Base-by-base conservation (phyloP, 2,113 vertebrate species). In the Cairina moschata region DNA sequence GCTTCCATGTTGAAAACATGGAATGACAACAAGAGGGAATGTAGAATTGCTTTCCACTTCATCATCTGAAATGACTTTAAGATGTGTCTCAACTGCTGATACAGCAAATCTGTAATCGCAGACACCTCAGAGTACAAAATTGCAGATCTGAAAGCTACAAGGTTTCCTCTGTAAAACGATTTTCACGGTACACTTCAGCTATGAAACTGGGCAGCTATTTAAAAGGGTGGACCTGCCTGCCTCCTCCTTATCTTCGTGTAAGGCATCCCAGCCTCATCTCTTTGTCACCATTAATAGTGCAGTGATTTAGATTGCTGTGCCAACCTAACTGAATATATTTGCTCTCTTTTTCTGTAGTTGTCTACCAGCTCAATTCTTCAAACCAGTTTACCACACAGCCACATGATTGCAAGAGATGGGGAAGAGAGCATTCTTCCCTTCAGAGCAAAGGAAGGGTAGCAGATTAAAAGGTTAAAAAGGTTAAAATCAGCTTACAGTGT, bases 61-160 rank as follows among this genome's bases (percentile, higher is more conserved):
- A 59, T 31, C 34, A 48, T 22, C 46, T 77, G 48, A 52, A 42
- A 68, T 36, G 1, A 36, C 40, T 63, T 84, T 48, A 25, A 77
- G 68, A 54, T 5, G 21, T 3, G 1, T 54, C 23, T 54, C 22
- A 67, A 2, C 28, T 42, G 22, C 36, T 84, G 15, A 17, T 54
- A n/a, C 36, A 32, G 20, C 17, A 67, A 34, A 36, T 67, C 23
- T 56, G 32, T 63, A 38, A 40, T 9, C 62, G 15, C 15, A 63
- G 55, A 8, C 9, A 56, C 15, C 15, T 29, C 10, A 46, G 65
- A 77, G 29, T 10, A 46, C 54, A 15, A 8, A 5, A 7, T 11
- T n/a, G 26, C 13, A 76, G 23, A 34, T 42, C 5, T 40, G 0
- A 0, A 2, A 17, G 13, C 9, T 85, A 23, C 10, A n/a, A 58